These are phyloP conservation scores for Cephus spinipes DNA, from an alignment of 2,888 invertebrate species.

Conservation along the genomic window DNA sequence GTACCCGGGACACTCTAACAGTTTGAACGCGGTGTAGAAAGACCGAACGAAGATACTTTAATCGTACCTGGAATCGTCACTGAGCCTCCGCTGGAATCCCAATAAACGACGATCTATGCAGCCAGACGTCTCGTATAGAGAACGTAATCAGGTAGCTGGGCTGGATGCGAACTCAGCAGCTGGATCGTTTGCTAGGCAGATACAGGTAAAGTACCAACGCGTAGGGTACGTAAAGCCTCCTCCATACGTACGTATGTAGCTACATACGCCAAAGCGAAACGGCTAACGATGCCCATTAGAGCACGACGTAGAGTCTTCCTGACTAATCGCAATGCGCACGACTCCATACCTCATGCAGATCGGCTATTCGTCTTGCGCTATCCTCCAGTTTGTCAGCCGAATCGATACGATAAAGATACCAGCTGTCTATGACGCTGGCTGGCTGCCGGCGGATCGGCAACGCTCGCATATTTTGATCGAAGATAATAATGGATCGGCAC, in stretches of 20 bases:
- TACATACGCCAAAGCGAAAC: constrained; percentile 25
- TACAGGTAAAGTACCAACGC: not conserved
- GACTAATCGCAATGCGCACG: constrained; percentile 62
- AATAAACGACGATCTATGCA: not conserved
- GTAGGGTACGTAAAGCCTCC: not conserved
- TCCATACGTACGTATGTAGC: not conserved
- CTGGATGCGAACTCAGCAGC: not conserved
- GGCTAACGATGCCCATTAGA: constrained; percentile 64
- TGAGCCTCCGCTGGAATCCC: not conserved
- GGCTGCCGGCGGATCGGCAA: not conserved
- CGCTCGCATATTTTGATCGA: constrained; percentile 5
- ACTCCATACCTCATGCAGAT: constrained; percentile 62
- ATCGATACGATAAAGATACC: constrained; percentile 63
- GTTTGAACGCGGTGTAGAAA: constrained; percentile 18
- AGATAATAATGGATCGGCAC: not conserved
- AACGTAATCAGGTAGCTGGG: not conserved
- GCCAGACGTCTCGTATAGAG: not conserved
- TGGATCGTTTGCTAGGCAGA: not conserved
- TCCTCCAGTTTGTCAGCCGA: constrained; percentile 63
- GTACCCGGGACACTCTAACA: not conserved
- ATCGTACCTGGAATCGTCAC: constrained; percentile 36
- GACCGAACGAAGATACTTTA: constrained; percentile 33
- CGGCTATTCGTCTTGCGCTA: constrained; percentile 61
- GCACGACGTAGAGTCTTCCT: constrained; percentile 51
- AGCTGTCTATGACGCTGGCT: constrained; percentile 53